These are phyloP conservation scores for Brachyptera putata DNA, from an alignment of 2,888 invertebrate genomes.

Conservation along the genomic window DNA sequence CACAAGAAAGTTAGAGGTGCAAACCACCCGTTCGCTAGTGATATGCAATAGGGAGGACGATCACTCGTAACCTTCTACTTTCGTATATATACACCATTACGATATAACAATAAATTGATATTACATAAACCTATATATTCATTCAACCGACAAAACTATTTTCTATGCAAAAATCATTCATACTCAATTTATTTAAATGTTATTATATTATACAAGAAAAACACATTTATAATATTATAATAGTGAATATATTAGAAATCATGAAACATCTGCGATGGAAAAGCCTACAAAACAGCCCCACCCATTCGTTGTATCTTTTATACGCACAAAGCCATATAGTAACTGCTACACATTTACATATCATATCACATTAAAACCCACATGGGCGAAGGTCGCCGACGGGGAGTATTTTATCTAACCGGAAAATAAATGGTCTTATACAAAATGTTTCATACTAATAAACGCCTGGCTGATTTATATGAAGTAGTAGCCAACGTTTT, in stretches of 20 bases:
- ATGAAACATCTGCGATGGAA: not conserved
- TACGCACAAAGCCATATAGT: not conserved
- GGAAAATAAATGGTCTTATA: constrained; percentile 15
- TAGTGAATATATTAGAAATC: too few relatives aligned
- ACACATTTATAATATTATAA: too few relatives aligned
- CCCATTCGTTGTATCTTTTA: constrained; percentile 13
- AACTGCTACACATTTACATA: constrained; percentile 3
- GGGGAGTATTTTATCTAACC: not conserved
- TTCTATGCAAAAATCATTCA: constrained; percentile 15
- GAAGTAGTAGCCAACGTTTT: not conserved
- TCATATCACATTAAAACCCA: not conserved
- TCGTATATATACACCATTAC: too few relatives aligned
- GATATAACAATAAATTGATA: too few relatives aligned
- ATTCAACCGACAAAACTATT: constrained; percentile 3
- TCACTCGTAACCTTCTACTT: too few relatives aligned
- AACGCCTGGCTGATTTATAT: not conserved
- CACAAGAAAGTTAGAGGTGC: too few relatives aligned
- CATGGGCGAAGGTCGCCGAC: not conserved
- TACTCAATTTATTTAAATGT: too few relatives aligned
- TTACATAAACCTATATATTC: not conserved
- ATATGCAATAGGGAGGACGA: too few relatives aligned
- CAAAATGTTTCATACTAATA: constrained; percentile 15
- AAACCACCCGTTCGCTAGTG: too few relatives aligned
- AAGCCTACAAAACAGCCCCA: not conserved
- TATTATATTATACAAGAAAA: too few relatives aligned